Conservation (phyloP, 2,797 vertebrate genomes). For the Aeoliscus strigatus region DNA sequence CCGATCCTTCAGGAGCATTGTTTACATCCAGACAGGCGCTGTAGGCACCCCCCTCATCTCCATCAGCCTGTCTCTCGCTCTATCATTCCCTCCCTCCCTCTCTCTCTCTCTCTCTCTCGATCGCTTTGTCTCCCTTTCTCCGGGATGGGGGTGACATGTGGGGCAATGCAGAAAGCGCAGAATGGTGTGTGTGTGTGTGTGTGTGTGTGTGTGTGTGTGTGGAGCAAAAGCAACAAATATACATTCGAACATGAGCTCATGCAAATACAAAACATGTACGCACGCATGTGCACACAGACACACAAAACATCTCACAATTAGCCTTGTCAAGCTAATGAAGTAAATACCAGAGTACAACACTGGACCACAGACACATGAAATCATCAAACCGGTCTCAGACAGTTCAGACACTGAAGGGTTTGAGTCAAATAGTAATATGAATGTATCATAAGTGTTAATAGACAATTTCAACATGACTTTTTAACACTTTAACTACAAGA, state of each 20-base stretch:
- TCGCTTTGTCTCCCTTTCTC: conserved; percentile 69
- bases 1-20: conserved; percentile 90
- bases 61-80: conserved; percentile 65
- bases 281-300: conserved; percentile 8
- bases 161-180: conserved; percentile 58
- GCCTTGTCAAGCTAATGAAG: conserved; percentile 48
- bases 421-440: no score
- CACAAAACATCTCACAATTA: conserved; percentile 35
- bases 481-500: no score
- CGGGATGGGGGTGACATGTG: conserved; percentile 71
- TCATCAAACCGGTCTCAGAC: conserved; percentile 14
- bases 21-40: conserved; percentile 90
- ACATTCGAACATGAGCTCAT: conserved; percentile 37
- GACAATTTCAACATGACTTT: no score
- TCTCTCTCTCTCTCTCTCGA: conserved; percentile 66
- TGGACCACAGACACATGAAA: conserved; percentile 7
- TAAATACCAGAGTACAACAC: conserved; percentile 19
- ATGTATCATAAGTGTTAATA: no score
- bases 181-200: conserved; percentile 35
- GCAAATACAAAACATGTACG: conserved; percentile 26
- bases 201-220: conserved; percentile 36
- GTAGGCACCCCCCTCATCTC: conserved; percentile 77
- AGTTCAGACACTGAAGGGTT: no score
- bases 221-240: conserved; percentile 40
- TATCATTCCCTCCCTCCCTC: conserved; percentile 64